Evolutionary conservation across 2,888 invertebrate genomes (phyloP), one percentile per base, ranked within the genome.

Genomic region (Drosophila picticornis): DNA sequence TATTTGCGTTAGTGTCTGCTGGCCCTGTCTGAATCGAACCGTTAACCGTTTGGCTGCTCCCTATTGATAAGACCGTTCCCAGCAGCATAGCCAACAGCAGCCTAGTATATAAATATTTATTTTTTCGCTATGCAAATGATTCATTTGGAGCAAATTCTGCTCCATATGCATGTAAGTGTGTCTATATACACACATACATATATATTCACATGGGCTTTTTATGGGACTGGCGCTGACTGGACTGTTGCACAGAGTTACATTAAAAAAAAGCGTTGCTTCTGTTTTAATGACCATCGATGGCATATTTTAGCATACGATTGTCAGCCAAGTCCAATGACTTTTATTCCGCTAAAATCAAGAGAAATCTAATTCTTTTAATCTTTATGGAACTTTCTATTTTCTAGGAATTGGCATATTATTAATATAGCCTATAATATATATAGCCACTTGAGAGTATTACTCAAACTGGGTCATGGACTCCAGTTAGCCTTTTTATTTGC

Each of bases 61-160:
- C 46, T 63, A 84, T 58, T 82, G 68, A 76, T 80, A 69, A 79
- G 53, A 31, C 75, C 48, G 56, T 51, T 57, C 16, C 38, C 60
- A 32, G 50, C 27, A 75, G n/a, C 40, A 40, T 10, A 5, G 9
- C 38, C 9, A 38, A 10, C 31, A 11, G n/a, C 40, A 40, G 22
- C 11, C 11, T 43, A 43, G 43, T 22, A 13, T 52, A 79, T 87
- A 87, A 84, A 87, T 87, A 84, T 89, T 84, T 89, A 89, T 89
- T 71, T 84, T 68, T 38, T 34, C 22, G 29, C 82, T 81, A 86
- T 88, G 89, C 87, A 84, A 84, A 84, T 88, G 71, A 70, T 75
- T 85, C 65, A 58, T 65, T 77, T 65, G 65, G 73, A 73, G 46
- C 31, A 48, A 34, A 43, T 31, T 22, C 34, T 52, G 46, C 29